Conservation (phyloP, 2,888 invertebrate species). For the Rotaria socialis region DNA sequence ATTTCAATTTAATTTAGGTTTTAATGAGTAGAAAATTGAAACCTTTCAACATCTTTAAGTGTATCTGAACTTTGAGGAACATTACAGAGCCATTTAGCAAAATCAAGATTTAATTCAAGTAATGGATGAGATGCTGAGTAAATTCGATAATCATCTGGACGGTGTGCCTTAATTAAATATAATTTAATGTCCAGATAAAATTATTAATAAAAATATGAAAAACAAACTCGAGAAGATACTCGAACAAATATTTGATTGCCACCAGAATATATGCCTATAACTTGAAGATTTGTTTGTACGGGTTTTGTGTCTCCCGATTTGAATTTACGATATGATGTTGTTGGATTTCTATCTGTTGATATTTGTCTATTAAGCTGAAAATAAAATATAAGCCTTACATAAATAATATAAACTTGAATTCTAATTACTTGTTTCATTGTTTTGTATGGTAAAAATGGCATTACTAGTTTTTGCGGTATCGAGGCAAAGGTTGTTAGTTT, state of each 20-base stretch:
- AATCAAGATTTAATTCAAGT: conserved; percentile 23
- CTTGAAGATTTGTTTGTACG: not conserved
- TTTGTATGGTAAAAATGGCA: conserved; percentile 1
- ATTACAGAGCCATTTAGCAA: not conserved
- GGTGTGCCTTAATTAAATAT: not conserved
- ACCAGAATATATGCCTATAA: conserved; percentile 64
- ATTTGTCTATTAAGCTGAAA: not conserved
- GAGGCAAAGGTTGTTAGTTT: not conserved
- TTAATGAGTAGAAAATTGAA: not conserved
- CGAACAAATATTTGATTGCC: conserved; percentile 79
- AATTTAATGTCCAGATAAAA: not conserved
- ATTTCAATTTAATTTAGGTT: not conserved
- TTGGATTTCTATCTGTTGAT: not conserved
- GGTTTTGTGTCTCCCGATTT: not conserved
- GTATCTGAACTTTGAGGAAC: not conserved
- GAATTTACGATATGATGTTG: not conserved
- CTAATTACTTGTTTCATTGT: not conserved
- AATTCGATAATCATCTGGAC: conserved; percentile 15
- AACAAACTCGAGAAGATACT: conserved; percentile 8
- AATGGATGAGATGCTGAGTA: not conserved
- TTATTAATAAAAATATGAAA: not conserved
- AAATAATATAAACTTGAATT: not conserved
- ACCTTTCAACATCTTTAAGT: conserved; percentile 25
- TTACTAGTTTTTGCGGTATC: not conserved
- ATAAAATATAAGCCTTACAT: not conserved